Conservation (phyloP, 2,797 vertebrate species). For the Echiichthys vipera region DNA sequence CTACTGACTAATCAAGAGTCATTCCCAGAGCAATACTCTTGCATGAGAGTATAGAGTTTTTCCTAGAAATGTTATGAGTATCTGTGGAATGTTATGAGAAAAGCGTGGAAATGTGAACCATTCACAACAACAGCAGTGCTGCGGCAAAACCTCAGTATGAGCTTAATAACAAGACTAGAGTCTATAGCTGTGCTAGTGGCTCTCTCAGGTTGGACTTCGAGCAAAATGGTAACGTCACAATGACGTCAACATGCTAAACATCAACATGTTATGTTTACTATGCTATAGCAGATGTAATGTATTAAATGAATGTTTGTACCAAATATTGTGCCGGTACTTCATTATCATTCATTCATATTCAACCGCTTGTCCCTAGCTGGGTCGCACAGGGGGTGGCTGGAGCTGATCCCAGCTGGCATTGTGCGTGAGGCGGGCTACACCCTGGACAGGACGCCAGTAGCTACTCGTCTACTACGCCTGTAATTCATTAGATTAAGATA, state of each 20-base stretch:
- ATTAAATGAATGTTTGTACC: neutral
- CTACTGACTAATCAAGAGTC: constrained; percentile 19
- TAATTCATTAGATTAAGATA: no score
- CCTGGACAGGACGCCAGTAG: no score
- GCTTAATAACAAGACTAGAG: neutral
- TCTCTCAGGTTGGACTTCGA: neutral
- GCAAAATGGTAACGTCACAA: neutral
- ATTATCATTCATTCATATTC: no score
- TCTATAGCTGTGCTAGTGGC: neutral
- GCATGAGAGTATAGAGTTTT: constrained; percentile 1
- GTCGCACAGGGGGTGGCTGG: no score
- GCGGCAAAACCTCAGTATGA: neutral
- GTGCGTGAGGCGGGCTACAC: no score
- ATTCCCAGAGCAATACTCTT: constrained; percentile 10
- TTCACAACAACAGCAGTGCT: neutral
- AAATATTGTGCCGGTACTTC: neutral
- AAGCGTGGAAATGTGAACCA: constrained; percentile 8
- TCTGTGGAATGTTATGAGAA: neutral
- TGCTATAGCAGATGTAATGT: no score
- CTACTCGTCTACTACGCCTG: no score
- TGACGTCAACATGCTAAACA: neutral
- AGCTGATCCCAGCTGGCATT: no score
- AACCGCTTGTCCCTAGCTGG: no score
- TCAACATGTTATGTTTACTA: neutral
- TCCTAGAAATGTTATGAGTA: constrained; percentile 19